Base-by-base conservation (phyloP, 2,888 invertebrate species). In the Diarsia dahlii region DNA sequence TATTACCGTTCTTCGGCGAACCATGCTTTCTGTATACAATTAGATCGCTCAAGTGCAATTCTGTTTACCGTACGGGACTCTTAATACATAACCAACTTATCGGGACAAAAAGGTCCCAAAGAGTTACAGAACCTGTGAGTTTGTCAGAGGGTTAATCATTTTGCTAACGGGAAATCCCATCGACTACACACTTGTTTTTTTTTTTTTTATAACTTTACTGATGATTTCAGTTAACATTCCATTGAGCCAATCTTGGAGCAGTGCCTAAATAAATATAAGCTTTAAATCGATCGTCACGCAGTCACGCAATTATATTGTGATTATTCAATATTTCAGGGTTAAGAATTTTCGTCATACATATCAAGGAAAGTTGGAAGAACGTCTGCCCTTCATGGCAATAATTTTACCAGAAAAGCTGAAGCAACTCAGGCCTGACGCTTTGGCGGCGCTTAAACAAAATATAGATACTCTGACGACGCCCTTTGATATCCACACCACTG, bases 301-400 rank as follows among this genome's bases (percentile, higher is more conserved):
- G 45, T 64, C 15, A 13, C n/a, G 6, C 20, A 62, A 39, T 39
- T 20, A 20, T 62, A 2, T 39, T 20, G 5, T 20, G 39, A 23
- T 60, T 23, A 13, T 65, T 48, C 0, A 56, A 28, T 52, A 71
- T 81, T 82, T 58, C 89, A 98, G 99, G 91, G 99, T 98, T 94
- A 97, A 98, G 0, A 97, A 97, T 68, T 97, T 99, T 18, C 97
- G 99, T 4, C 97, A 98, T 87, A 99, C 99, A 0, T 96, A 98
- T 20, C 99, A 99, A 93, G 99, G 99, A 0, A 99, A 99, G 92
- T 97, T 98, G 77, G 99, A 99, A 90, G 99, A 99, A 92, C 97
- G 99, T 12, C 92, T 99, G 78, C 99, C 99, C 0, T 98, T 99
- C 88, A 98, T 99, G 92, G 98, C 98, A 0, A 97, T 99, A 71